Percentiles rank a stretch among this genome's conserved stretches.
Evolutionary conservation across 2,113 vertebrate genomes (phyloP).

Genomic region (Chascanopsetta lugubris): DNA sequence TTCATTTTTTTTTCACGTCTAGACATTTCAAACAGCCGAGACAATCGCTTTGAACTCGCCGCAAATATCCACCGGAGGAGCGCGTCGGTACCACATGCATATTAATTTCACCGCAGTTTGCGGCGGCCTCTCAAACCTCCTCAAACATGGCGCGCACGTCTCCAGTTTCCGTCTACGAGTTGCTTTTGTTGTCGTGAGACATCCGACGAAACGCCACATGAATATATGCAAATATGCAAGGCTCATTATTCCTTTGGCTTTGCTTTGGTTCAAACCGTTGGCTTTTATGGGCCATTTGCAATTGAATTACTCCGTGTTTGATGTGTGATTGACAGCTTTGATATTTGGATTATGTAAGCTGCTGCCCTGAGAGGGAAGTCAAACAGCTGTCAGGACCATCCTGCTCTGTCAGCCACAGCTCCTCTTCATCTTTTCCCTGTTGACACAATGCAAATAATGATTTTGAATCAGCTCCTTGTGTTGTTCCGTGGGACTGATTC

Average conservation of each 20-base stretch:
- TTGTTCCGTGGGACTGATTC: neutral
- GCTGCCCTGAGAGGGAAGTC: constrained; percentile 51
- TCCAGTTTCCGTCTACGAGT: constrained; percentile 59
- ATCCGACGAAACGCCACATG: constrained; percentile 59
- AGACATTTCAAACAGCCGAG: constrained; percentile 22
- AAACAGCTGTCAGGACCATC: constrained; percentile 50
- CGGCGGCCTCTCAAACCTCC: constrained; percentile 37
- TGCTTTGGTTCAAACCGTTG: constrained; percentile 58
- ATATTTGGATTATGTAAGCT: constrained; percentile 67
- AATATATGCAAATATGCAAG: constrained; percentile 67
- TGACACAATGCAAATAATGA: constrained; percentile 9
- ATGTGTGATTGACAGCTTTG: constrained; percentile 66
- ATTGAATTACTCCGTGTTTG: constrained; percentile 55
- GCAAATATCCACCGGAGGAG: constrained; percentile 34
- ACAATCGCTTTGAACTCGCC: constrained; percentile 35
- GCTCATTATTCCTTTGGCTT: constrained; percentile 51
- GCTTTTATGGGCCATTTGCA: constrained; percentile 63
- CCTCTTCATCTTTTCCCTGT: constrained; percentile 17
- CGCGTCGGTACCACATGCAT: constrained; percentile 37
- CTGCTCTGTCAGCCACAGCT: constrained; percentile 41
- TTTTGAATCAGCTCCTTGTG: too few species aligned
- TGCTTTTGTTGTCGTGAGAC: constrained; percentile 45
- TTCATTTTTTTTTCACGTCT: constrained; percentile 30
- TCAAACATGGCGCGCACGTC: constrained; percentile 55
- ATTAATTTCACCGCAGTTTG: constrained; percentile 47